These are phyloP conservation scores for Leptinotarsa defecta DNA, from an alignment of 1,140 invertebrate genomes.

Conservation along the genomic window DNA sequence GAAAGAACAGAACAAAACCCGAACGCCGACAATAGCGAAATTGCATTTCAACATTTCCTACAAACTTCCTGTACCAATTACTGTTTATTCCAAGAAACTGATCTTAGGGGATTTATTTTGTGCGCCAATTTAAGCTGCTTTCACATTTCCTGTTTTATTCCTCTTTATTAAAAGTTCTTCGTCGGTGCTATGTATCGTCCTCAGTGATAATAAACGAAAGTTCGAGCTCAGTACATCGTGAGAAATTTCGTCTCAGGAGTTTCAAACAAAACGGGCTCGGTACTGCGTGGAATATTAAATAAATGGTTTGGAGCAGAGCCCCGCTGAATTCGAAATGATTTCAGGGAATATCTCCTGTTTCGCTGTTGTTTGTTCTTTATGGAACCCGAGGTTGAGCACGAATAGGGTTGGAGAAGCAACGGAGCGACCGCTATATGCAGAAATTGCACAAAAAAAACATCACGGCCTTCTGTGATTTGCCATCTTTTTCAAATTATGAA, in stretches of 20 bases:
- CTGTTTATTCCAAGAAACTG: slow-evolving; percentile 18
- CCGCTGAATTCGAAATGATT: neutral
- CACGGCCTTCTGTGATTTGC: too few species aligned
- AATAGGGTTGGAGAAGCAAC: neutral
- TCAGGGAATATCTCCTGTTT: neutral
- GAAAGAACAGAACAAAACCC: slow-evolving; percentile 4
- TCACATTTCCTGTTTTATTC: slow-evolving; percentile 5
- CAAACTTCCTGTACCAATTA: slow-evolving; percentile 15
- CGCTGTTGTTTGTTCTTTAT: neutral
- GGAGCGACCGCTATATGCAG: neutral
- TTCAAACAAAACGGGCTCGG: neutral
- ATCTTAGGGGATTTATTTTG: slow-evolving; percentile 9
- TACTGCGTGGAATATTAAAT: neutral
- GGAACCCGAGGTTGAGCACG: neutral
- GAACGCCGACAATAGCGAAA: slow-evolving; percentile 2
- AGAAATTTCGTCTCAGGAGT: neutral
- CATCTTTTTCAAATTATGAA: too few species aligned
- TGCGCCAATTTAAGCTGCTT: neutral
- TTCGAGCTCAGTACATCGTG: neutral
- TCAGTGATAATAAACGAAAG: neutral
- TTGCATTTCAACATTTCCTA: slow-evolving; percentile 15
- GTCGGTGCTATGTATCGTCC: neutral
- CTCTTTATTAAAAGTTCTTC: neutral
- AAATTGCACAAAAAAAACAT: too few species aligned
- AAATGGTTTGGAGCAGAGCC: neutral